Evolutionary conservation across 2,797 vertebrate species (phyloP).

Genomic region (Sebastes wilsoni): DNA sequence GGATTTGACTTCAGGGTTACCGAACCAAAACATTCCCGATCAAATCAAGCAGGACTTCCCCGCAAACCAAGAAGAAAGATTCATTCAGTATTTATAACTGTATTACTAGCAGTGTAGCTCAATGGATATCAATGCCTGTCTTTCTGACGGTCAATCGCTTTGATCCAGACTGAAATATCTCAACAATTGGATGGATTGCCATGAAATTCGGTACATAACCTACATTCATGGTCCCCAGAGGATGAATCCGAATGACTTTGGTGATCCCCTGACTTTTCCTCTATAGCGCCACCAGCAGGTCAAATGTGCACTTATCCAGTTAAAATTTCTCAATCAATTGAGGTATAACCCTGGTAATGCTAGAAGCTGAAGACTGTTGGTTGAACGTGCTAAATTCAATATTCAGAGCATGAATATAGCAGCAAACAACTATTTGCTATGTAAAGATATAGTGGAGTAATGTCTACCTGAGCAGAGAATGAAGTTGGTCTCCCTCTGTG

Average conservation of each 20-base stretch:
- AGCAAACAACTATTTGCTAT: no score
- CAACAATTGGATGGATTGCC: background rate
- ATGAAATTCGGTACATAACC: background rate
- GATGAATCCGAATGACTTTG: background rate
- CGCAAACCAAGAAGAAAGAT: background rate
- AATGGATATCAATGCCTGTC: background rate
- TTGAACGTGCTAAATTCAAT: background rate
- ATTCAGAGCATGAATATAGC: no score
- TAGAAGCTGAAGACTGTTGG: background rate
- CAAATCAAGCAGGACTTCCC: conserved; percentile 1
- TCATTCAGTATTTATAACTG: background rate
- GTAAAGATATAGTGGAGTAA: no score
- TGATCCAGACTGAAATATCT: background rate
- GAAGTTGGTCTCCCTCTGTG: no score
- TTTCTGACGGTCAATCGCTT: background rate
- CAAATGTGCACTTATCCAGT: background rate
- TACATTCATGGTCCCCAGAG: background rate
- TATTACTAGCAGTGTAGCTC: background rate
- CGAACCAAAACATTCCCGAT: background rate
- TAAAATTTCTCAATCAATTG: background rate
- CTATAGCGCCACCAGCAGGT: background rate
- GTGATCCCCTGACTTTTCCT: background rate
- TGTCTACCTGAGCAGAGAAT: no score
- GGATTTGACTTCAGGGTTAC: conserved; percentile 5
- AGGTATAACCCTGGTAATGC: background rate